phyloP scores from a whole-genome alignment of 1,140 invertebrate genomes.

The Lamellibrachia luymesi region DNA sequence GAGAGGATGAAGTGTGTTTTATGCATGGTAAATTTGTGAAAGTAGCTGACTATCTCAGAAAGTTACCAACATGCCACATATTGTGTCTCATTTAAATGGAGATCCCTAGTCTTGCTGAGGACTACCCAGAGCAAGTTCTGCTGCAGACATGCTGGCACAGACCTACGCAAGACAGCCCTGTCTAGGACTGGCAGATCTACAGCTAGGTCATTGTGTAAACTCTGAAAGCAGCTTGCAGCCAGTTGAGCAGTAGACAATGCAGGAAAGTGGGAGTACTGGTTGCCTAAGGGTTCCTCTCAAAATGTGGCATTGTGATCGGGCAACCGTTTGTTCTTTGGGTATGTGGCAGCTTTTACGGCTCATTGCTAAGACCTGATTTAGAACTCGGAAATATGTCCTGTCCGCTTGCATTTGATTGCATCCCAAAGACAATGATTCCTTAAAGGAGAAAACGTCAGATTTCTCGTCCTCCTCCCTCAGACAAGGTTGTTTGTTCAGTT shows the following conservation, averaged over 20 bases:
- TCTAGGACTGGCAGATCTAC: background rate
- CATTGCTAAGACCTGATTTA: background rate
- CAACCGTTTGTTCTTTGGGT: background rate
- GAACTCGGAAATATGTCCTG: background rate
- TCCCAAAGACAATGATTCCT: no score
- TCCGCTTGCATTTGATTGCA: no score
- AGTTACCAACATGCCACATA: background rate
- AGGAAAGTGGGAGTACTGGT: background rate
- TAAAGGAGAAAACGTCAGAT: no score
- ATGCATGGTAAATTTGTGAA: background rate
- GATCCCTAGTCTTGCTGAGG: background rate
- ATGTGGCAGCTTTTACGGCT: background rate
- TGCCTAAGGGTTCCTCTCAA: background rate
- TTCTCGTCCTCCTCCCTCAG: no score
- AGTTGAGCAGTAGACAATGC: background rate
- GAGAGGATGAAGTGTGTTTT: background rate
- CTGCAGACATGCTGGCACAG: background rate
- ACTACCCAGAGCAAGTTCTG: background rate
- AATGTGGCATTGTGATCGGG: background rate
- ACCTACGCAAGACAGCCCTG: background rate
- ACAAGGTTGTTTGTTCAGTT: no score
- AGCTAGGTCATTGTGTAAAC: background rate
- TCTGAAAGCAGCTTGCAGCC: background rate
- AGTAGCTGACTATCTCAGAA: background rate
- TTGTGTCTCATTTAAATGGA: background rate